These are phyloP conservation scores for Platycercus adscitus DNA, from an alignment of 2,113 vertebrate genomes.

Conservation along the genomic window DNA sequence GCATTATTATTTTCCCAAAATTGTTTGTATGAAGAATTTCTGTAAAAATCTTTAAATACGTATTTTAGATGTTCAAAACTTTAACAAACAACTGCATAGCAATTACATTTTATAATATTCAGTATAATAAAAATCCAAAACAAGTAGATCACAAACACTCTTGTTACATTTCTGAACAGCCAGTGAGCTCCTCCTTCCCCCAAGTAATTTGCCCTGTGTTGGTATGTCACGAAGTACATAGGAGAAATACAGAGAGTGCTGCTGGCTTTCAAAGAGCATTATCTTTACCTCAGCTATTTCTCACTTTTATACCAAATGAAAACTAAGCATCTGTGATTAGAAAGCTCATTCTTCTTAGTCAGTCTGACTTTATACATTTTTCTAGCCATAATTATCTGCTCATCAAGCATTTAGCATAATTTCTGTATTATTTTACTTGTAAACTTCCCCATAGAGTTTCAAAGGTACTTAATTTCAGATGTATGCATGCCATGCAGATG, in stretches of 20 bases:
- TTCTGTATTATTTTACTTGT: not conserved
- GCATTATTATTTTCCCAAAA: not conserved
- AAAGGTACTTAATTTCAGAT: not conserved
- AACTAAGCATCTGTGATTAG: not conserved
- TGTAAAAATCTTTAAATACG: not conserved
- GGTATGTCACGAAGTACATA: fast-evolving
- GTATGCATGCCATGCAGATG: not conserved
- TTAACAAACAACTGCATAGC: not conserved
- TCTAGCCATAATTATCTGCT: not conserved
- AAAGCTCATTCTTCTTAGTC: not conserved
- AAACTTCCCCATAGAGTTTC: not conserved
- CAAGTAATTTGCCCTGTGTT: not conserved
- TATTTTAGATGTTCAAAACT: not conserved
- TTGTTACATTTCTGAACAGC: not conserved
- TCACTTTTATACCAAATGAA: not conserved
- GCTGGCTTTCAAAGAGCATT: not conserved
- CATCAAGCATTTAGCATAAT: not conserved
- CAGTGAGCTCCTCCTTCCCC: not conserved
- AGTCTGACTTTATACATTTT: not conserved
- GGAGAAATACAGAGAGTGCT: not conserved
- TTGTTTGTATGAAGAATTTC: not conserved
- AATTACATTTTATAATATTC: not conserved
- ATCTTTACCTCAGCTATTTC: not conserved
- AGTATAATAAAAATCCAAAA: not conserved
- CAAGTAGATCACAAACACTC: not conserved